Evolutionary conservation across 2,888 invertebrate genomes (phyloP).

Genomic region (Himalopsyche kuldschensis): DNA sequence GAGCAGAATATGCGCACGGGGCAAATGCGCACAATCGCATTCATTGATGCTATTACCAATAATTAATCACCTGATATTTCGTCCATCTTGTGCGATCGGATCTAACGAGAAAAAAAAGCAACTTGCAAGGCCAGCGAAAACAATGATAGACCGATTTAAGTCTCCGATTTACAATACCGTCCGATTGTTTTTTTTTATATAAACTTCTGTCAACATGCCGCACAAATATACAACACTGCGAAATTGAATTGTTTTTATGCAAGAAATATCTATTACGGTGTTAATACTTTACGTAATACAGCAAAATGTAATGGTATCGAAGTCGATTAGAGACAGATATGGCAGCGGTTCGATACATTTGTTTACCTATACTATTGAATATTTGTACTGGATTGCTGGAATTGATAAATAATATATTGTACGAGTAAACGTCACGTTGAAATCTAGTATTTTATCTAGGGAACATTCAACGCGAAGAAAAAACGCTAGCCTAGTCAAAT

Average conservation of each 20-base stretch:
- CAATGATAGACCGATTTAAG: not conserved
- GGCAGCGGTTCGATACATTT: not conserved
- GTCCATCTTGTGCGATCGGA: not conserved
- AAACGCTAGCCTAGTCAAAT: not conserved
- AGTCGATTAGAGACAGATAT: not conserved
- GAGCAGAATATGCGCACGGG: slow-evolving; percentile 29
- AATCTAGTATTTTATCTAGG: slow-evolving; percentile 1
- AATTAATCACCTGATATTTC: slow-evolving; percentile 32
- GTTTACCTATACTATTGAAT: not conserved
- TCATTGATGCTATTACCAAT: slow-evolving; percentile 37
- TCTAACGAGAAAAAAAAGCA: not conserved
- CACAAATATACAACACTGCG: not conserved
- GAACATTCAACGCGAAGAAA: not conserved
- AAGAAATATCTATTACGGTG: not conserved
- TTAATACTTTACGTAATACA: not conserved
- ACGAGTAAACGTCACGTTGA: not conserved
- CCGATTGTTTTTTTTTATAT: not conserved
- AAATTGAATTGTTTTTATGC: not conserved
- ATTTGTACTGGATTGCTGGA: not conserved
- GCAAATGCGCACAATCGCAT: slow-evolving; percentile 34
- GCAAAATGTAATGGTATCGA: not conserved
- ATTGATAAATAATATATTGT: not conserved
- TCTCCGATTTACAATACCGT: not conserved
- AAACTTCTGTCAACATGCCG: not conserved
- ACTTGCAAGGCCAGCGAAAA: not conserved